Evolutionary conservation across 2,797 vertebrate species (phyloP).

Genomic region (Diglossa cyanea): DNA sequence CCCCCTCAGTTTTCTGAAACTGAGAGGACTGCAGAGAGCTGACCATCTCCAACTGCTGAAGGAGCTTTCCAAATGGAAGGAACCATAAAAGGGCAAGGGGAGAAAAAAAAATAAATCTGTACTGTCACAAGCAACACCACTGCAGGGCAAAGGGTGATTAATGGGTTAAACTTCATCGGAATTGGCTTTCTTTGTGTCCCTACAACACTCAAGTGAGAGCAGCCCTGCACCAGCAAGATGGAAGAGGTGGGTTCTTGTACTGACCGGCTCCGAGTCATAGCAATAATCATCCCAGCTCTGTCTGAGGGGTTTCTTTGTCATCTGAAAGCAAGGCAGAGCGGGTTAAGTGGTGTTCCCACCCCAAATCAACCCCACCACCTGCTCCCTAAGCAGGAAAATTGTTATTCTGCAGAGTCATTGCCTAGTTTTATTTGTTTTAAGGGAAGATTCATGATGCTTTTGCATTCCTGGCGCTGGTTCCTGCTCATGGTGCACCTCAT

Average conservation of each 20-base stretch:
- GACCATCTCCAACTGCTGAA: background rate
- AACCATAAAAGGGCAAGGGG: background rate
- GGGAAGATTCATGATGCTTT: background rate
- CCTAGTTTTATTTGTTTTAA: background rate
- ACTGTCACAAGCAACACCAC: background rate
- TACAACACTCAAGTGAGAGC: background rate
- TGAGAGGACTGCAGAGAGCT: background rate
- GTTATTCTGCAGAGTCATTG: background rate
- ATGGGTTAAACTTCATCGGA: background rate
- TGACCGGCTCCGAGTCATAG: constrained; percentile 96
- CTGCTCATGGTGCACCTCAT: background rate
- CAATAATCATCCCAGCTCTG: constrained; percentile 92
- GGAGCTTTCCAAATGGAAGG: constrained; percentile 33
- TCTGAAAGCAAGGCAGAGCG: constrained; percentile 89
- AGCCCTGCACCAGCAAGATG: constrained; percentile 57
- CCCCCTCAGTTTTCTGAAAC: background rate
- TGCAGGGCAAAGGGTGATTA: background rate
- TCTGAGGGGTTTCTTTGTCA: constrained; percentile 90
- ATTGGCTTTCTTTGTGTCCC: constrained; percentile 27
- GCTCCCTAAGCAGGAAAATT: background rate
- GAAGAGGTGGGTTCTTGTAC: constrained; percentile 74
- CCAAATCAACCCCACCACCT: constrained; percentile 21
- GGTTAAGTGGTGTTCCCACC: constrained; percentile 68
- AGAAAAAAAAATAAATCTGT: background rate
- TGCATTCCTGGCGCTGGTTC: background rate